Evolutionary conservation across 1,140 invertebrate species (phyloP).

Genomic region (Atta colombica): DNA sequence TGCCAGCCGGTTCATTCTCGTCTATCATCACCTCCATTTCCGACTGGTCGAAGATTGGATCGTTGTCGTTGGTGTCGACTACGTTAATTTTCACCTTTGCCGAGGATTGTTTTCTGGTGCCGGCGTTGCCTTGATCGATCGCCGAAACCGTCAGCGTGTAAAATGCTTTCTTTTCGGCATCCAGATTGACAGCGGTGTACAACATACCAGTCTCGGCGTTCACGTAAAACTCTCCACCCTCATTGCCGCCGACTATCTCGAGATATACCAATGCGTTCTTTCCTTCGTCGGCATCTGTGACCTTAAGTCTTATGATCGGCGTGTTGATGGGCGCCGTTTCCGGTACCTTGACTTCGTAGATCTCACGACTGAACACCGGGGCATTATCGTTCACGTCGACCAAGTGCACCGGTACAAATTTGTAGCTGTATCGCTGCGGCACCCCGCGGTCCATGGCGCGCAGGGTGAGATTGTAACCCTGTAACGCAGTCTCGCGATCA

Average conservation of each 20-base stretch:
- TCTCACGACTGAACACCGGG: conserved; percentile 95
- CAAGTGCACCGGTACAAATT: conserved; percentile 92
- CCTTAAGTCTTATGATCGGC: conserved; percentile 94
- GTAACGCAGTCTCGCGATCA: conserved; percentile 91
- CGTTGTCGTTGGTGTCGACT: conserved; percentile 96
- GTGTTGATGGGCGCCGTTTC: conserved; percentile 96
- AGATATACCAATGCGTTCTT: conserved; percentile 94
- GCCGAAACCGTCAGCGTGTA: conserved; percentile 97
- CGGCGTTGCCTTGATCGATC: conserved; percentile 94
- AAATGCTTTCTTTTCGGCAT: conserved; percentile 95
- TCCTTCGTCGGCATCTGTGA: conserved; percentile 94
- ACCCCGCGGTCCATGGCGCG: conserved; percentile 94
- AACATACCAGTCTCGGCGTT: conserved; percentile 96
- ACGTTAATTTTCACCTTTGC: conserved; percentile 96
- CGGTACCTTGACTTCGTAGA: conserved; percentile 95
- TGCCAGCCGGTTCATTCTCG: conserved; percentile 96
- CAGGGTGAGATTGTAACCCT: conserved; percentile 95
- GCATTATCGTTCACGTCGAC: conserved; percentile 94
- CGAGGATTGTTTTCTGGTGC: conserved; percentile 94
- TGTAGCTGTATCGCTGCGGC: conserved; percentile 92
- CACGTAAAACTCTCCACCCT: conserved; percentile 94
- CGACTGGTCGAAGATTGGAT: conserved; percentile 93
- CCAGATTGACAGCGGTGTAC: conserved; percentile 93
- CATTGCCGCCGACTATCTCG: conserved; percentile 97
- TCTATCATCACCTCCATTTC: conserved; percentile 90